Evolutionary conservation across 2,113 vertebrate genomes (phyloP).

Genomic region (Chamaea fasciata): DNA sequence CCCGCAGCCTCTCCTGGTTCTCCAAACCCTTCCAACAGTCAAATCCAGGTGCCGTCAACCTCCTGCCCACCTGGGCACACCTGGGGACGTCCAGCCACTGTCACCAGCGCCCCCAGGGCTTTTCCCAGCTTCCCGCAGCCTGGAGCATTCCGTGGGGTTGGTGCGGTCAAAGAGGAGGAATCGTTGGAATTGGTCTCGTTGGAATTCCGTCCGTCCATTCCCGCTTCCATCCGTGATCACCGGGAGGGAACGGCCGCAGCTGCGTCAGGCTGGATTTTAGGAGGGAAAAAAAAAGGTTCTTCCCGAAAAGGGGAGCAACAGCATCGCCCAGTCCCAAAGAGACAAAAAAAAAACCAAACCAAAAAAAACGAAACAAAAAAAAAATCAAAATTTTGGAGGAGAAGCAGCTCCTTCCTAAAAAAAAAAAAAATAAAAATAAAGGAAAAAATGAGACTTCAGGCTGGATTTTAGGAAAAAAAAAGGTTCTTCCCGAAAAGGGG

Average conservation of each 20-base stretch:
- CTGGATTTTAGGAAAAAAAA: too few relatives aligned
- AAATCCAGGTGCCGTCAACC: not conserved
- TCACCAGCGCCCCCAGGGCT: not conserved
- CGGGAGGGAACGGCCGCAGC: not conserved
- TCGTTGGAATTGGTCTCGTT: too few relatives aligned
- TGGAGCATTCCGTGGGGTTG: not conserved
- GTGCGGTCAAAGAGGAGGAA: not conserved
- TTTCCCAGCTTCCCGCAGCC: not conserved
- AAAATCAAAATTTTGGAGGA: too few relatives aligned
- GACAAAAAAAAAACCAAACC: too few relatives aligned
- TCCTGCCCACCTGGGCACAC: not conserved
- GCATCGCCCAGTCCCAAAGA: rapidly evolving
- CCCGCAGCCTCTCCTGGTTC: too few relatives aligned
- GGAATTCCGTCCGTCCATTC: too few relatives aligned
- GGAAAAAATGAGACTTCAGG: too few relatives aligned
- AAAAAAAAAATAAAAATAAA: too few relatives aligned
- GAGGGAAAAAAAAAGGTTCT: not conserved
- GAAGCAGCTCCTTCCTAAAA: too few relatives aligned
- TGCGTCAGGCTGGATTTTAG: not conserved
- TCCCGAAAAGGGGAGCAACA: rapidly evolving
- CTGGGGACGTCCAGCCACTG: not conserved
- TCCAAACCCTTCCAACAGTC: too few relatives aligned
- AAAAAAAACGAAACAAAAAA: too few relatives aligned
- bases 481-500: too few relatives aligned
- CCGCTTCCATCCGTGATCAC: not conserved